These are phyloP conservation scores for Microchirus variegatus DNA, from an alignment of 2,797 vertebrate genomes.

Conservation along the genomic window DNA sequence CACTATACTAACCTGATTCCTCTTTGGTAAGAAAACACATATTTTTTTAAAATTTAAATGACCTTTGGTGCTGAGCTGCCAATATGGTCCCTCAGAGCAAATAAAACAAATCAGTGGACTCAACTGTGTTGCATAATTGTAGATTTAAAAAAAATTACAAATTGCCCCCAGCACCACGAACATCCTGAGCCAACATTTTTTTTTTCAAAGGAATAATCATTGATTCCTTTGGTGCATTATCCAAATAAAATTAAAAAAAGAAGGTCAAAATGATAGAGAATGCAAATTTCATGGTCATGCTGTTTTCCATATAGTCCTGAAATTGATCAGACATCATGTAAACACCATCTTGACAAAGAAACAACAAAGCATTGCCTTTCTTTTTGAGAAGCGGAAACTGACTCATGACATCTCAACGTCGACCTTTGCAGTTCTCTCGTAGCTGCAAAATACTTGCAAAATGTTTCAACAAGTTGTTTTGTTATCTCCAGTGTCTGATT, in stretches of 20 bases:
- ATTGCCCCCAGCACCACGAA: not conserved
- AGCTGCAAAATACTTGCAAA: slow-evolving; percentile 85
- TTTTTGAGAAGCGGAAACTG: slow-evolving; percentile 39
- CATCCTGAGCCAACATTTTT: slow-evolving; percentile 8
- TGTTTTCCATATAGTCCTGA: slow-evolving; percentile 35
- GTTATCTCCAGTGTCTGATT: slow-evolving; percentile 60
- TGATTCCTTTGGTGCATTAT: slow-evolving; percentile 15
- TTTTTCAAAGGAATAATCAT: slow-evolving; percentile 14
- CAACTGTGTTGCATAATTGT: not conserved
- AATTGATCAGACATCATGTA: slow-evolving; percentile 17
- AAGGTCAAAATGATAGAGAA: not conserved
- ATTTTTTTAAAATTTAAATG: slow-evolving; percentile 39
- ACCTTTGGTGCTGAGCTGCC: slow-evolving; percentile 21
- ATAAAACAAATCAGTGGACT: not conserved
- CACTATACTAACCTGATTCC: slow-evolving; percentile 25
- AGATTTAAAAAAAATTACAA: not conserved
- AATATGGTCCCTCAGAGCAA: slow-evolving; percentile 10
- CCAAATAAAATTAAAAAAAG: slow-evolving; percentile 6
- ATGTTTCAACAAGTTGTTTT: slow-evolving; percentile 74
- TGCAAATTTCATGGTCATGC: slow-evolving; percentile 24
- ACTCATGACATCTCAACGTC: slow-evolving; percentile 58
- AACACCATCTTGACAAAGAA: slow-evolving; percentile 48
- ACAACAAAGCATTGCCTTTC: slow-evolving; percentile 41
- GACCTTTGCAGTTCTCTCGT: slow-evolving; percentile 70
- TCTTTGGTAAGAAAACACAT: slow-evolving; percentile 27